A percentile compares a stretch with the other conserved stretches of the same genome.
These are phyloP conservation scores for Bacillus rossius DNA, from an alignment of 1,140 invertebrate genomes.

Conservation along the genomic window DNA sequence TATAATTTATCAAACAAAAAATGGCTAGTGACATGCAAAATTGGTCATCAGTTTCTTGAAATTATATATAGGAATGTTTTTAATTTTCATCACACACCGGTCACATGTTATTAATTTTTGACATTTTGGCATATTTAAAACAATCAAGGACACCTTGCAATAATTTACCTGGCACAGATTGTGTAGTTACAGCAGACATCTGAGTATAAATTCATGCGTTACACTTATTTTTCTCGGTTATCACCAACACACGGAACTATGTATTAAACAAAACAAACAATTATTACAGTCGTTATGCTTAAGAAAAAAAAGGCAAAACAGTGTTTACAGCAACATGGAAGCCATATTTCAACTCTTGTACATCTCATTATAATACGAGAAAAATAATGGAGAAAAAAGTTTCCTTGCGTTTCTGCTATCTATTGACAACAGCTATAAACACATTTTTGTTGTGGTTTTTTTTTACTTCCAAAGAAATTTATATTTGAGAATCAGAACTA, in stretches of 20 bases:
- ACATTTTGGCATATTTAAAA: no score
- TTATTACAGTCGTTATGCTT: neutral
- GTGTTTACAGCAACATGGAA: conserved; percentile 17
- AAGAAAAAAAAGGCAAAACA: neutral
- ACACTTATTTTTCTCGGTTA: neutral
- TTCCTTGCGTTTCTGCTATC: neutral
- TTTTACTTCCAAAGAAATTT: neutral
- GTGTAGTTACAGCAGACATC: conserved; percentile 17
- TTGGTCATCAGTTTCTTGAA: no score
- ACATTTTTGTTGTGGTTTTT: neutral
- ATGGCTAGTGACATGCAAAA: no score
- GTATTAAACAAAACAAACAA: neutral
- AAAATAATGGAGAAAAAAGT: neutral
- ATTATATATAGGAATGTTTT: no score
- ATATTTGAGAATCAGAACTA: neutral
- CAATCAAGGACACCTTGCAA: conserved; percentile 3
- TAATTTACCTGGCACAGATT: conserved; percentile 14
- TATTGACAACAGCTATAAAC: neutral
- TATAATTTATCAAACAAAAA: no score
- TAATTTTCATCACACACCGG: no score
- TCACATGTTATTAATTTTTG: no score
- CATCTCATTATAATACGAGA: conserved; percentile 8
- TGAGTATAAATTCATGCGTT: conserved; percentile 18
- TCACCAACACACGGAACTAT: neutral
- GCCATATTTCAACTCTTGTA: conserved; percentile 13